These are phyloP conservation scores for Apodemia hepburni DNA, from an alignment of 2,888 invertebrate species.

Conservation along the genomic window DNA sequence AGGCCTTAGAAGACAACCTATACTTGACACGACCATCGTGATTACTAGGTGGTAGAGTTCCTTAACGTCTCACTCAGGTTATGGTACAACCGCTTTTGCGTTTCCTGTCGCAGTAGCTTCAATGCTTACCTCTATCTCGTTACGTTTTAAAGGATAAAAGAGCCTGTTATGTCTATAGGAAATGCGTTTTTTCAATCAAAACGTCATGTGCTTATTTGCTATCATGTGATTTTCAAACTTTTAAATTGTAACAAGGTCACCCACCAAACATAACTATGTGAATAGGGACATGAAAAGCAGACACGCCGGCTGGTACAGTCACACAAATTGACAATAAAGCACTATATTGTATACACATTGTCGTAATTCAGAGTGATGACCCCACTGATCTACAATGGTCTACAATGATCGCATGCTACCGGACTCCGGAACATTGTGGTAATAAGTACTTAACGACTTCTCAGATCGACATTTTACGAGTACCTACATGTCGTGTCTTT, in stretches of 20 bases:
- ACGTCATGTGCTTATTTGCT: too few relatives aligned
- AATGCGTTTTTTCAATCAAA: too few relatives aligned
- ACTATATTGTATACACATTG: constrained; percentile 51
- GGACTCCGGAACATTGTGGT: constrained; percentile 37
- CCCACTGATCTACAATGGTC: constrained; percentile 40
- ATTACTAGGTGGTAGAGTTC: too few relatives aligned
- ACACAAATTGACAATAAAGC: constrained; percentile 43
- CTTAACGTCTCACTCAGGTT: too few relatives aligned
- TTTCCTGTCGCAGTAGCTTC: too few relatives aligned
- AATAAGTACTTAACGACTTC: constrained; percentile 31
- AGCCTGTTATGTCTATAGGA: too few relatives aligned
- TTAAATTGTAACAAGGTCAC: constrained; percentile 18
- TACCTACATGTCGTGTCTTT: neutral
- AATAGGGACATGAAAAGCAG: constrained; percentile 21
- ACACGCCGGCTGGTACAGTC: constrained; percentile 21
- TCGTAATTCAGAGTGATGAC: constrained; percentile 51
- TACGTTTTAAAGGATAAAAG: too few relatives aligned
- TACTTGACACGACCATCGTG: too few relatives aligned
- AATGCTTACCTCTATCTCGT: too few relatives aligned
- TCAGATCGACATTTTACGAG: constrained; percentile 31
- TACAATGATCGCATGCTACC: constrained; percentile 42
- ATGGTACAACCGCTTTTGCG: too few relatives aligned
- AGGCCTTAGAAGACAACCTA: too few relatives aligned
- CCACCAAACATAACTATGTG: constrained; percentile 7
- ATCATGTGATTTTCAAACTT: constrained; percentile 3